Evolutionary conservation across 1,140 invertebrate species (phyloP).

Genomic region (Cardiocondyla obscurior): DNA sequence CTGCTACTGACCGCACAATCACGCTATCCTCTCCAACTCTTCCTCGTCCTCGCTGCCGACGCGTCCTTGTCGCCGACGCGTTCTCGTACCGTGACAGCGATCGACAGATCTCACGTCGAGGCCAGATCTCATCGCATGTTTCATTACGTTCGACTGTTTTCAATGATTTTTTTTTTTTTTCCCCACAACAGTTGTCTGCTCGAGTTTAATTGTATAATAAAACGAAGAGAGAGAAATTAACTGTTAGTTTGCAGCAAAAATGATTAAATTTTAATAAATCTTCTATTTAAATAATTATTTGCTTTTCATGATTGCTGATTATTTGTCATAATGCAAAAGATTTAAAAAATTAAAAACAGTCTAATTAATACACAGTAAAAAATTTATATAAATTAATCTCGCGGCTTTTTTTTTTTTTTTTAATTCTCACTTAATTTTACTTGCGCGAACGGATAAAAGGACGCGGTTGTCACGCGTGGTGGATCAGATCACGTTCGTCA

Average conservation of each 20-base stretch:
- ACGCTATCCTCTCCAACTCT: constrained; percentile 67
- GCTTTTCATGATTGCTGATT: no score
- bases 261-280: background rate
- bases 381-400: background rate
- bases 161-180: constrained; percentile 54
- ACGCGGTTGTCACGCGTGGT: background rate
- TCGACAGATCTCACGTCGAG: constrained; percentile 70
- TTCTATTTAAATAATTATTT: background rate
- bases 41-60: constrained; percentile 53
- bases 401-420: background rate
- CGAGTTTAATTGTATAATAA: background rate
- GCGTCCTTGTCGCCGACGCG: constrained; percentile 60
- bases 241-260: background rate
- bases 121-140: constrained; percentile 62
- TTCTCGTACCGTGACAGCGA: constrained; percentile 70
- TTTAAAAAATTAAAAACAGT: background rate
- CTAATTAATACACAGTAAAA: background rate
- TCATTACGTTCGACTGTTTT: constrained; percentile 65
- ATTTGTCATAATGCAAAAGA: no score
- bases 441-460: constrained; percentile 31
- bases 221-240: background rate
- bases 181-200: background rate
- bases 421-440: background rate
- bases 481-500: constrained; percentile 52
- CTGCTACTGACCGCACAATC: constrained; percentile 75